Evolutionary conservation across 1,140 invertebrate species (phyloP), one percentile per base, ranked within the genome.

Genomic region (Ephestia elutella): DNA sequence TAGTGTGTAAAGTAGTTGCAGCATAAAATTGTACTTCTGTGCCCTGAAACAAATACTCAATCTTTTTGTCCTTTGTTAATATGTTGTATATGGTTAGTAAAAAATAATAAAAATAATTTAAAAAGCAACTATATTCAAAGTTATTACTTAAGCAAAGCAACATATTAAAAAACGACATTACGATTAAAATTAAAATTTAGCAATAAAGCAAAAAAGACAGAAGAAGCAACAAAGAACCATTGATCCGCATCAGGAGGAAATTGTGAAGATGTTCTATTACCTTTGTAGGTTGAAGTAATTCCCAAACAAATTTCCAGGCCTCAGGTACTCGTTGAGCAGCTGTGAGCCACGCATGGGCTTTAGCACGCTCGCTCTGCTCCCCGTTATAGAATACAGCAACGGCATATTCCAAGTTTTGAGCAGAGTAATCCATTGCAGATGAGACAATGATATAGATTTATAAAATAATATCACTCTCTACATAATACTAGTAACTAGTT

Each of bases 21-120:
- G 94, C 97, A 92, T 96, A 98, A 89, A 96, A 98, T 84, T 97
- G 96, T 4, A 96, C 93, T 89, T 97, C 96, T 56, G 92, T 91
- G 49, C 92, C 89, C 96, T 97, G 78, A 55, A 91, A 66, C 0
- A 51, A 44, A 44, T 44, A 44, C 13, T 44, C 38, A 44, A n/a
- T 44, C 38, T 44, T 44, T 44, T 44, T 44, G 38, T 44, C 38
- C 38, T 7, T 15, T 44, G 38, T 44, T 44, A 44, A 44, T 44
- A 44, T 44, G 38, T 44, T 44, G 32, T 11, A 35, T 35, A 35
- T 35, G 38, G 15, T 44, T 44, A 44, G 38, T 44, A 44, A 15
- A 44, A 15, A 44, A 44, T 17, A 32, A 32, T 32, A 32, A 32
- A 32, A n/a, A 28, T 28, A 28, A 17, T 56, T 25, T 56, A 38